phyloP scores from a whole-genome alignment of 2,113 vertebrate genomes.

The Phainopepla nitens region DNA sequence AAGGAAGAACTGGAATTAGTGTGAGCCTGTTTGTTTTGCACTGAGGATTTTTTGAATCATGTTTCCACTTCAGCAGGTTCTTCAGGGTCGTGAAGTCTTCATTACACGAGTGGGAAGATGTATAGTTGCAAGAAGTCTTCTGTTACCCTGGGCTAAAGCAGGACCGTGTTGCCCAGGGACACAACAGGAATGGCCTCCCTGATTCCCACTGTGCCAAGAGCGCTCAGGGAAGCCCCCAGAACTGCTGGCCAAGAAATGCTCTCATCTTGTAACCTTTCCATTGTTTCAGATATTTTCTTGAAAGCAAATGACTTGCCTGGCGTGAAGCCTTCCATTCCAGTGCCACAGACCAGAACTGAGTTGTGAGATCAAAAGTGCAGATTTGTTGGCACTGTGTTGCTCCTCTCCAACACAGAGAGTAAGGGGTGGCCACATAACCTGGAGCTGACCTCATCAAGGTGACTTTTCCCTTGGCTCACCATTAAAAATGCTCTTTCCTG shows the following conservation, averaged over 20 bases:
- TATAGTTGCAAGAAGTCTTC: background rate
- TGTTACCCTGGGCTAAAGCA: background rate
- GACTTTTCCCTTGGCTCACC: background rate
- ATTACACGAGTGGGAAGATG: background rate
- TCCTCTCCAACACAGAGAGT: background rate
- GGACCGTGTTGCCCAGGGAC: background rate
- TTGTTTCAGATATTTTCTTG: background rate
- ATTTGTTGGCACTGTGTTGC: background rate
- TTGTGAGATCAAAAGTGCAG: background rate
- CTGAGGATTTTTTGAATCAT: background rate
- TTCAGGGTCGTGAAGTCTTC: background rate
- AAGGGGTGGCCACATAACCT: accelerated
- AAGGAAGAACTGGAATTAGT: background rate
- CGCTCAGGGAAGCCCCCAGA: accelerated
- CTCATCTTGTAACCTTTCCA: background rate
- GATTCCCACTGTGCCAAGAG: background rate
- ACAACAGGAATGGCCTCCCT: background rate
- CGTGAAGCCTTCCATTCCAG: background rate
- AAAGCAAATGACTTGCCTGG: background rate
- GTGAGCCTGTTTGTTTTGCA: background rate
- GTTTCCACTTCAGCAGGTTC: background rate
- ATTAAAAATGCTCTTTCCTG: background rate
- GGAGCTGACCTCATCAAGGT: background rate
- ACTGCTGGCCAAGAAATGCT: background rate
- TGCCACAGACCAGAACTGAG: background rate